phyloP scores from a whole-genome alignment of 2,113 vertebrate species.

The Crotalus tigris region DNA sequence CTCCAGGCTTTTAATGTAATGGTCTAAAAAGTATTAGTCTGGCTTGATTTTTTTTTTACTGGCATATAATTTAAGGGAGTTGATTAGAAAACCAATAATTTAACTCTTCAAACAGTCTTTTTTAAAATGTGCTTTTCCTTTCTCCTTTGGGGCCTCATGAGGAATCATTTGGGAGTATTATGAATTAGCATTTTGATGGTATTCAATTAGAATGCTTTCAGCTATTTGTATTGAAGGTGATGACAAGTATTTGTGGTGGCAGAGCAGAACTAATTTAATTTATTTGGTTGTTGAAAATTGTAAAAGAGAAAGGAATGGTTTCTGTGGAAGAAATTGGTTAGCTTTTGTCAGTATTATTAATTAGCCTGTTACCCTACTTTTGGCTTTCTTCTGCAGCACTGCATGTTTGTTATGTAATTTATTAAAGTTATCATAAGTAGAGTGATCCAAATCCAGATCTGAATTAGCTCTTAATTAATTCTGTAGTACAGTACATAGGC shows the following conservation, averaged over 20 bases:
- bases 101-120: not conserved
- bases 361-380: not conserved
- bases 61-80: not conserved
- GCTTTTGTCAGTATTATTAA: conserved; percentile 16
- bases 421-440: accelerated
- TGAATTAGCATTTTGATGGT: conserved; percentile 50
- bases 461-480: not conserved
- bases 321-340: conserved; percentile 28
- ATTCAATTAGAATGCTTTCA: conserved; percentile 45
- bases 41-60: not conserved
- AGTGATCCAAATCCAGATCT: not conserved
- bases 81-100: not conserved
- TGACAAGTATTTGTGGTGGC: conserved; percentile 59
- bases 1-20: not conserved
- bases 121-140: not conserved
- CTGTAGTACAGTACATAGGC: not conserved
- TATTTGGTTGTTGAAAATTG: conserved; percentile 46
- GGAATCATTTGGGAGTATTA: conserved; percentile 1
- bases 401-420: not conserved
- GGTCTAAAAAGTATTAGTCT: not conserved
- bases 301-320: conserved; percentile 39
- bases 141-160: conserved; percentile 4
- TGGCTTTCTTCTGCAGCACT: not conserved
- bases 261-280: conserved; percentile 61
- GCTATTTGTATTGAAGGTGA: conserved; percentile 46